These are phyloP conservation scores for Melanostoma mellinum DNA, from an alignment of 2,888 invertebrate species.

Conservation along the genomic window DNA sequence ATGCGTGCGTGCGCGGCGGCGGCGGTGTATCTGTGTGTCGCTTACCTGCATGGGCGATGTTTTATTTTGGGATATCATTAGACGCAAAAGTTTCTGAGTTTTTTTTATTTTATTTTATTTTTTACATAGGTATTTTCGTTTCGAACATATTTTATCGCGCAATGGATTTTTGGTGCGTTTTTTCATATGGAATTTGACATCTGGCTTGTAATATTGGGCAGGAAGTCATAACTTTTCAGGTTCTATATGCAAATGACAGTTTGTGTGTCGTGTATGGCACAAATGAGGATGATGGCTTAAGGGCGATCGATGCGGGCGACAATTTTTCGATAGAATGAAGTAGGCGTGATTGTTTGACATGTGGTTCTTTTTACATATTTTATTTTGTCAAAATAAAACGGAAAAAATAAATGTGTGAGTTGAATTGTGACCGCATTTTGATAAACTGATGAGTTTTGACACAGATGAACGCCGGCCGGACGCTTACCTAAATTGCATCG, in stretches of 20 bases:
- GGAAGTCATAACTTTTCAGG: slow-evolving; percentile 65
- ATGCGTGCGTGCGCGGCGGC: slow-evolving; percentile 47
- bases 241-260: slow-evolving; percentile 42
- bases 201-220: slow-evolving; percentile 65
- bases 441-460: slow-evolving; percentile 1
- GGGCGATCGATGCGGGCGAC: slow-evolving; percentile 35
- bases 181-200: slow-evolving; percentile 67
- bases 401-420: slow-evolving; percentile 16
- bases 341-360: slow-evolving; percentile 35
- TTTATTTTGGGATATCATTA: slow-evolving; percentile 69
- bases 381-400: slow-evolving; percentile 7
- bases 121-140: background rate
- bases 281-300: slow-evolving; percentile 19
- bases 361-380: background rate
- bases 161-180: slow-evolving; percentile 51
- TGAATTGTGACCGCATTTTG: slow-evolving; percentile 11
- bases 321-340: slow-evolving; percentile 1
- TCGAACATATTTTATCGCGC: slow-evolving; percentile 50
- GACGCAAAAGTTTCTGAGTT: slow-evolving; percentile 38
- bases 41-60: slow-evolving; percentile 56
- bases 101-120: slow-evolving; percentile 27
- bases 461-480: too few relatives aligned
- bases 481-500: too few relatives aligned
- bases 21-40: slow-evolving; percentile 17
- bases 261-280: background rate